Evolutionary conservation across 2,888 invertebrate species (phyloP).

Genomic region (Chymomyza fuscimana): DNA sequence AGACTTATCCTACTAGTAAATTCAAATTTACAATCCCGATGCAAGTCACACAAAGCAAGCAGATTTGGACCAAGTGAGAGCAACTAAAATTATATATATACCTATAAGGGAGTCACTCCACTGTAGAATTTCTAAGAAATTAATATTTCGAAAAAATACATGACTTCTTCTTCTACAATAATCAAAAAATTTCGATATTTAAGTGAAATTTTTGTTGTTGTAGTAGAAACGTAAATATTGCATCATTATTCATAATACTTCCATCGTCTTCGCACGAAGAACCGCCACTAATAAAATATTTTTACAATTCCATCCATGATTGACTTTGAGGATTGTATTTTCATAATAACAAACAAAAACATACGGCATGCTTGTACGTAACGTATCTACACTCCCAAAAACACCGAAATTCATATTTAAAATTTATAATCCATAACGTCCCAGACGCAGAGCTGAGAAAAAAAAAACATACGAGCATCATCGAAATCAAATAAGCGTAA

Average conservation of each 20-base stretch:
- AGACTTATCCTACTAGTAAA: too few species aligned
- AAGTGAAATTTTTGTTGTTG: background rate
- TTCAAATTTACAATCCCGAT: too few species aligned
- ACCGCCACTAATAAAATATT: conserved; percentile 15
- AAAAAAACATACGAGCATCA: conserved; percentile 18
- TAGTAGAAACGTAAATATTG: background rate
- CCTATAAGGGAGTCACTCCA: too few species aligned
- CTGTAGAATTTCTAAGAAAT: too few species aligned
- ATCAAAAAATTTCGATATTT: background rate
- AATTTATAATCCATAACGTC: conserved; percentile 70
- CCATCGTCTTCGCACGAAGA: background rate
- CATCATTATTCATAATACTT: background rate
- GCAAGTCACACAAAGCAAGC: too few species aligned
- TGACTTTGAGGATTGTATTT: conserved; percentile 49
- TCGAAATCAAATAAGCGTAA: conserved; percentile 45
- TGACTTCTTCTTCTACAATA: too few species aligned
- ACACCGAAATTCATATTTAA: conserved; percentile 48
- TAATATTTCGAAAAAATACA: too few species aligned
- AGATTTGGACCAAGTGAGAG: too few species aligned
- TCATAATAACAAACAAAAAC: conserved; percentile 59
- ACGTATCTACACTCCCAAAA: conserved; percentile 40
- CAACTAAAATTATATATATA: too few species aligned
- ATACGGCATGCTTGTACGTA: conserved; percentile 50
- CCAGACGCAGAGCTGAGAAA: conserved; percentile 33
- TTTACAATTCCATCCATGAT: conserved; percentile 48